Evolutionary conservation across 2,888 invertebrate species (phyloP), one percentile per base, ranked within the genome.

Genomic region (Ormyrus labotus): DNA sequence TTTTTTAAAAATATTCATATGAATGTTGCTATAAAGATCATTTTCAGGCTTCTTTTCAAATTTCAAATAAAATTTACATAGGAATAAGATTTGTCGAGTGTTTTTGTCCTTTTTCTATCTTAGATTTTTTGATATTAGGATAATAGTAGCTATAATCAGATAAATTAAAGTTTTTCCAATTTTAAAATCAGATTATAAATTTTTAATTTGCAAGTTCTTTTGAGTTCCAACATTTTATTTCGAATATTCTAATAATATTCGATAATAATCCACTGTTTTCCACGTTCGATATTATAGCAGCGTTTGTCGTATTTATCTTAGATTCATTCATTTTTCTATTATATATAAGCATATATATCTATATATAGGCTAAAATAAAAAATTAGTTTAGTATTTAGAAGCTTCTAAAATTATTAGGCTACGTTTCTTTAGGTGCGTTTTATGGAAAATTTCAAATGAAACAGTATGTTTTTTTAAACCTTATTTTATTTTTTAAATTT

Each of bases 191-290:
- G 2, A 61, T 76, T 45, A n/a, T 77, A 53, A 64, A 13, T 78
- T 81, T 78, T 75, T 48, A 45, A 57, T 77, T 67, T 69, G 5
- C 6, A 13, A 11, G 11, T 70, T 74, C 63, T 81, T 65, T 81
- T 81, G 6, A 63, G 78, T 81, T 78, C 70, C 65, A 13, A n/a
- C 61, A 11, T 81, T 78, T 68, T 2, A 69, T 63, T 81, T 78
- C 81, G 78, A 81, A 78, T 81, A 78, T 61, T 5, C 19, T 63
- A 1, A 61, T 53, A 45, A 19, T 81, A 75, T 78, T 81, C 81
- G 81, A 81, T 63, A 61, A 70, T 60, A 81, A 81, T 81, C 81
- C 78, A 81, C 61, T 81, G 81, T 78, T 81, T 81, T 81, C 81
- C 81, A 81, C 74, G 57, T 78, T 78, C 70, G 57, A 75, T 71